These are phyloP conservation scores for Otis tarda DNA, from an alignment of 2,113 vertebrate species.

Conservation along the genomic window DNA sequence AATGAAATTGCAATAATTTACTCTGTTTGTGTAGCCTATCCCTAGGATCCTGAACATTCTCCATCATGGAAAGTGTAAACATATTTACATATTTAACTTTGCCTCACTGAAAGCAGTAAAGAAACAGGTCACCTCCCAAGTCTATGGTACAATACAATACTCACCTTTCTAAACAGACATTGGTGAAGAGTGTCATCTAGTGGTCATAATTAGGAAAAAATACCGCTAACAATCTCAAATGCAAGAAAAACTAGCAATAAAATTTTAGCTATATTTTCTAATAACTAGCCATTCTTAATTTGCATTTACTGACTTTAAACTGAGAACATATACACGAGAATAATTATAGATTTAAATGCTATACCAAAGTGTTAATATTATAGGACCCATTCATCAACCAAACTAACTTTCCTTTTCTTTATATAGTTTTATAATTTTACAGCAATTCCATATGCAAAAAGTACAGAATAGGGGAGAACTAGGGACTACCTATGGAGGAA, in stretches of 20 bases:
- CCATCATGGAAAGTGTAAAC: not conserved
- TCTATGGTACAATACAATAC: not conserved
- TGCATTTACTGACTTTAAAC: not conserved
- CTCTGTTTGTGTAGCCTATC: not conserved
- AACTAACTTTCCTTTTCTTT: not conserved
- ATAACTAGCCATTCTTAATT: not conserved
- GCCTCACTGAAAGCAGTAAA: not conserved
- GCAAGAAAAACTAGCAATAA: not conserved
- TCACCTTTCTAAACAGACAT: not conserved
- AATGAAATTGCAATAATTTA: not conserved
- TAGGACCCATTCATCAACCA: not conserved
- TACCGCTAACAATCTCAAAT: not conserved
- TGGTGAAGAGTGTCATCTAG: slow-evolving; percentile 31
- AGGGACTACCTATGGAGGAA: not conserved
- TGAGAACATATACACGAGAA: not conserved
- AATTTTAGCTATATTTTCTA: not conserved
- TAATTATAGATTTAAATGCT: not conserved
- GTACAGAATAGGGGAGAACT: not conserved
- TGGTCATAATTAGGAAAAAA: not conserved
- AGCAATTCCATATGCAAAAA: not conserved
- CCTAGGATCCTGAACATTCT: not conserved
- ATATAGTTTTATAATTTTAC: not conserved
- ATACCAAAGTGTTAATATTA: not conserved
- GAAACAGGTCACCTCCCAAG: not conserved
- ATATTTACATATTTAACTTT: not conserved